Base-by-base conservation (phyloP, 1,140 invertebrate genomes). In the Panulirus ornatus region DNA sequence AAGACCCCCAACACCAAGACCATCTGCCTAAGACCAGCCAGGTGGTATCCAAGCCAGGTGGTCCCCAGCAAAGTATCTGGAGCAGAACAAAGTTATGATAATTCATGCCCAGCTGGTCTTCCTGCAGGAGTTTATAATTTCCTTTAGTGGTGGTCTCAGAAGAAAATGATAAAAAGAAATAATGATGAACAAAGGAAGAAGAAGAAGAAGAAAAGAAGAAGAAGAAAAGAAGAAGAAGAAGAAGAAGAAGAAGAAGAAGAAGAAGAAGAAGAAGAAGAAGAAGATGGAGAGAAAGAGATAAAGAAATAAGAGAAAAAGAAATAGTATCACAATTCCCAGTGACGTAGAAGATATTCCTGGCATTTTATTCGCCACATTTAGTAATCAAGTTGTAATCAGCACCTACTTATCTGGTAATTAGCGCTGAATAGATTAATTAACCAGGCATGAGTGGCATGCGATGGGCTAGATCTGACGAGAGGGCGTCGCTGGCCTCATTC, bases 31-130 rank as follows among this genome's bases (percentile, higher is more conserved):
- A 47, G 44, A 47, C 44, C 44, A 47, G 44, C 44, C 44, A 47
- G 44, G 44, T 47, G 16, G 16, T 8, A 47, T 16, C 44, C 16
- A 47, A 16, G 76, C 42, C 76, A 79, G 42, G 27, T 51, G 51
- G n/a, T n/a, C 78, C 38, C 47, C 51, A 3, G 51, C 5, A 58
- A 58, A 81, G 47, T 81, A 58, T 81, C 19, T 81, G 47, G 58
- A 81, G 47, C 78, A 81, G 51, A 81, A 81, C 78, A 81, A 81
- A 81, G 51, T 81, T 81, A 81, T 81, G 78, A 81, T 58, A 81
- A 58, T 81, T 81, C 47, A 81, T 81, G 78, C 51, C 78, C 51
- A 81, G n/a, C 58, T 81, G 78, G 44, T 54, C 38, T 81, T 34
- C n/a, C 51, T 36, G 42, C n/a, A 44, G 42, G n/a, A 38, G 70